Evolutionary conservation across 2,888 invertebrate genomes (phyloP).

Genomic region (Netelia melanura): DNA sequence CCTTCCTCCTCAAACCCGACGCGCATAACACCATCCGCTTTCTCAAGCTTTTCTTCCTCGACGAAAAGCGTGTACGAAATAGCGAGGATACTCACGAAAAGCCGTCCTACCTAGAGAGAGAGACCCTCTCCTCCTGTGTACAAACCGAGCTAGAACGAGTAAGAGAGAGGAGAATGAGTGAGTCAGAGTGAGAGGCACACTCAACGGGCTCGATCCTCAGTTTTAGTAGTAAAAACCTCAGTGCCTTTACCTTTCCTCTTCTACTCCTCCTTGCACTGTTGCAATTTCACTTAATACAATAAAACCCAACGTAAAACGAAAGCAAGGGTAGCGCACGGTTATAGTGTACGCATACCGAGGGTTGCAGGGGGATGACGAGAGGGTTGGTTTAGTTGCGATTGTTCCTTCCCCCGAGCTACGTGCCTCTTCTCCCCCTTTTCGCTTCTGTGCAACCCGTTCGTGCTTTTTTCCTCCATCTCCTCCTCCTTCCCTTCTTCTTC

Average conservation of each 20-base stretch:
- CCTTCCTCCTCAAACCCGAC: background rate
- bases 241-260: conserved; percentile 73
- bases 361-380: conserved; percentile 4
- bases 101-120: background rate
- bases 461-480: background rate
- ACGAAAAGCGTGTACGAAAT: background rate
- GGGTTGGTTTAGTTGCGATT: conserved; percentile 56
- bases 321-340: conserved; percentile 43
- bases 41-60: background rate
- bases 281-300: conserved; percentile 84
- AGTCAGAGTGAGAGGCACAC: too few relatives aligned
- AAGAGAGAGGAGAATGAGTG: background rate
- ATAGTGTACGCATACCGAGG: conserved; percentile 24
- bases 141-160: background rate
- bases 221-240: conserved; percentile 67
- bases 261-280: conserved; percentile 72
- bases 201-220: conserved; percentile 24
- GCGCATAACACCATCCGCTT: background rate
- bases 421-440: conserved; percentile 40
- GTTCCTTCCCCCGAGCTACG: conserved; percentile 53
- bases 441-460: conserved; percentile 54
- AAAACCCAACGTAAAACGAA: conserved; percentile 77
- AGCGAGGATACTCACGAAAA: background rate
- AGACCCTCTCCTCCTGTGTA: background rate
- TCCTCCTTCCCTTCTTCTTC: background rate